Evolutionary conservation across 2,797 vertebrate genomes (phyloP).

Genomic region (Anguilla anguilla): DNA sequence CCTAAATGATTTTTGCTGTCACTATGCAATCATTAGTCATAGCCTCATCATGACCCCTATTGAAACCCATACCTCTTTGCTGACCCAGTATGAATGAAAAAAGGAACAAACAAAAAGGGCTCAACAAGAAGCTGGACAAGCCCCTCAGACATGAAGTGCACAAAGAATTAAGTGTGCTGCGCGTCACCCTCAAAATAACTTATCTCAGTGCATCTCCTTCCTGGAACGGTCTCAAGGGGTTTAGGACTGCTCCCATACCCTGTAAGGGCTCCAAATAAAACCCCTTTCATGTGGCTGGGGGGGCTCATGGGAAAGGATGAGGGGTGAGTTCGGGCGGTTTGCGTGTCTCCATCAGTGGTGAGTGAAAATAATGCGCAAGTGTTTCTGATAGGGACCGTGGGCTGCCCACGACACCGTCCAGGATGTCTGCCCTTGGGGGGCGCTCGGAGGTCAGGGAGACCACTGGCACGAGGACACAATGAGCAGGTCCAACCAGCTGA

Average conservation of each 20-base stretch:
- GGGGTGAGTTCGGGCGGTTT: slow-evolving; percentile 14
- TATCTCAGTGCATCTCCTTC: slow-evolving; percentile 8
- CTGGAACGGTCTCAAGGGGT: slow-evolving; percentile 22
- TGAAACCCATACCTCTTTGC: neutral
- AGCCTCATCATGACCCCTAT: neutral
- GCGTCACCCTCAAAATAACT: slow-evolving; percentile 21
- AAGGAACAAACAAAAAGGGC: neutral
- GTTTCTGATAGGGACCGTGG: slow-evolving; percentile 4
- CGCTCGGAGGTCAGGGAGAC: neutral
- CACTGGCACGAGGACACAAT: neutral
- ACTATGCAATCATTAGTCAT: neutral
- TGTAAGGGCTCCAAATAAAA: slow-evolving; percentile 15
- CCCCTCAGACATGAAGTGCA: neutral
- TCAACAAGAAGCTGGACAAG: neutral
- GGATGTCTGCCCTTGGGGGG: neutral
- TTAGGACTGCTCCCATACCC: slow-evolving; percentile 21
- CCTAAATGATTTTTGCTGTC: neutral
- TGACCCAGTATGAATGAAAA: neutral
- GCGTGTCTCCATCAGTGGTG: neutral
- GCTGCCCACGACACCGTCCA: slow-evolving; percentile 1
- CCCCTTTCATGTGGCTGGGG: slow-evolving; percentile 30
- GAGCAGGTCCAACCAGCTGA: neutral
- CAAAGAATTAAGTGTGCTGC: slow-evolving; percentile 13
- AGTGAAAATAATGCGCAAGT: slow-evolving; percentile 12
- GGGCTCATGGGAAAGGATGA: slow-evolving; percentile 34